Percentiles rank a stretch among this genome's conserved stretches.
Conservation (phyloP, 2,888 invertebrate genomes). For the Drosophila barbarae region DNA sequence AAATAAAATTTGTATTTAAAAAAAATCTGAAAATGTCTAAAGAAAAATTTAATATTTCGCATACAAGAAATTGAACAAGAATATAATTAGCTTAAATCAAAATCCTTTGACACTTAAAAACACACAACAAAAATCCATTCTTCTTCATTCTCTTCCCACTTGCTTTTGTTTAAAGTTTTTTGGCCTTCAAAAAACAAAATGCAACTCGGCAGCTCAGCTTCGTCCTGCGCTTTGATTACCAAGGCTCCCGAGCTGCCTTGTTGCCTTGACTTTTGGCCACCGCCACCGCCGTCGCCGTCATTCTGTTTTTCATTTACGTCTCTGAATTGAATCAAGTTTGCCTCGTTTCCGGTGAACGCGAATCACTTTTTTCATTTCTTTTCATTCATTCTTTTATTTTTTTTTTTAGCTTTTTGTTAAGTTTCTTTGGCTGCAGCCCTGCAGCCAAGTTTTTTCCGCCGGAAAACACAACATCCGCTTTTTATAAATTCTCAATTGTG, state of each 20-base stretch:
- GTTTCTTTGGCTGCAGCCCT: constrained; percentile 35
- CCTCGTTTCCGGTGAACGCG: constrained; percentile 56
- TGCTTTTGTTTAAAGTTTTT: constrained; percentile 2
- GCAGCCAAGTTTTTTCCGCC: constrained; percentile 65
- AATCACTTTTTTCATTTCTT: constrained; percentile 14
- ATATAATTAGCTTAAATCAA: background rate
- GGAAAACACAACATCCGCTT: constrained; percentile 71
- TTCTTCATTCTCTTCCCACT: background rate
- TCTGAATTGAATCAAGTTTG: constrained; percentile 70
- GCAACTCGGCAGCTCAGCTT: constrained; percentile 4
- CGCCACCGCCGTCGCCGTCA: constrained; percentile 48
- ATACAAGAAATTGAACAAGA: no score
- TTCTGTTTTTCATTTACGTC: constrained; percentile 63
- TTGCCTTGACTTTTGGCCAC: constrained; percentile 41
- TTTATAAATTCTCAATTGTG: constrained; percentile 70
- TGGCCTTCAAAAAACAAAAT: constrained; percentile 16
- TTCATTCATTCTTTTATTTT: constrained; percentile 1
- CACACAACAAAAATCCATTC: background rate
- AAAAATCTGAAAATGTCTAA: no score
- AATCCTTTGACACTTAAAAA: background rate
- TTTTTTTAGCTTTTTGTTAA: constrained; percentile 12
- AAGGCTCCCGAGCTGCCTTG: constrained; percentile 20
- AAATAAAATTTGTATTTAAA: background rate
- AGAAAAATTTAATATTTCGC: no score
- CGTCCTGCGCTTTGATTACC: constrained; percentile 59